These are phyloP conservation scores for Xestia ashworthii DNA, from an alignment of 2,888 invertebrate genomes.

Conservation along the genomic window DNA sequence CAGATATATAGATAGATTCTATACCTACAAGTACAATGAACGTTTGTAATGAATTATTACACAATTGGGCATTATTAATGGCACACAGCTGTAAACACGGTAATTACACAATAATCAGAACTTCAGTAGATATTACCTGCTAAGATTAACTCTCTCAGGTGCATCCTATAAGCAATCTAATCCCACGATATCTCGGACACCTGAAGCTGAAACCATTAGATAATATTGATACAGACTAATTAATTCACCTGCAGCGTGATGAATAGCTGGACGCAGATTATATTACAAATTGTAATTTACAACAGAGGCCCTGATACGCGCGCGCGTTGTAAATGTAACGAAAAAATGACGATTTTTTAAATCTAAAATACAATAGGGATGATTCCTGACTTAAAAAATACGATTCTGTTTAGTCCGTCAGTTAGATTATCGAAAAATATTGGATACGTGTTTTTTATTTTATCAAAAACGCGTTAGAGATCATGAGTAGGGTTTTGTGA, in stretches of 20 bases:
- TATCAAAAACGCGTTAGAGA: no score
- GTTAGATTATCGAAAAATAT: no score
- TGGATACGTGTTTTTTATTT: no score
- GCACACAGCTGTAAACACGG: neutral
- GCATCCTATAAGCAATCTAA: constrained; percentile 12
- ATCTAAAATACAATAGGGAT: neutral
- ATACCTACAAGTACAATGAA: neutral
- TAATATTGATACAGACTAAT: constrained; percentile 15
- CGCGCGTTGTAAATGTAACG: neutral
- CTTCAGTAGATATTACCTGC: neutral
- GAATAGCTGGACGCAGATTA: constrained; percentile 6
- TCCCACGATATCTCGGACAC: neutral
- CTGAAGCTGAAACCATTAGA: constrained; percentile 4
- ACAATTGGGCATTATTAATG: constrained; percentile 1
- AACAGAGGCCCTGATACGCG: neutral
- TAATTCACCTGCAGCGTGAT: constrained; percentile 25
- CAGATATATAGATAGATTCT: no score
- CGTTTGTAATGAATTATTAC: neutral
- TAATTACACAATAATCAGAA: neutral
- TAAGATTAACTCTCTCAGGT: neutral
- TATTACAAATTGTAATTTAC: no score
- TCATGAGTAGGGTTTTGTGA: no score
- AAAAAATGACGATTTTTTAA: neutral
- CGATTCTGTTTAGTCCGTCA: no score
- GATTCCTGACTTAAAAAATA: no score